Conservation (phyloP, 2,113 vertebrate genomes). For the Osmerus eperlanus region DNA sequence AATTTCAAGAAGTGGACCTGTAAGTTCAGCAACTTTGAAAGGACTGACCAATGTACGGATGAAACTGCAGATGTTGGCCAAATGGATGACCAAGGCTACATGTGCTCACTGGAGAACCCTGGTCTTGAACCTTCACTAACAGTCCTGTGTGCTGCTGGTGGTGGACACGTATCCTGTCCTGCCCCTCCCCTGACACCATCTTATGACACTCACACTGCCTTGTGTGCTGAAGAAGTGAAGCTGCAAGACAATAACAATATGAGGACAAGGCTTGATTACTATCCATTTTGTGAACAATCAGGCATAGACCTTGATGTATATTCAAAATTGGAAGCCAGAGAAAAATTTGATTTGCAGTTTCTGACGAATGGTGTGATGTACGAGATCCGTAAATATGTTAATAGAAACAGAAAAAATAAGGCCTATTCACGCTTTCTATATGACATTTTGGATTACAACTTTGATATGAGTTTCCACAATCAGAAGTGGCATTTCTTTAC, state of each 20-base stretch:
- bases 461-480: slow-evolving; percentile 34
- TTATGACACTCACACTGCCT: not conserved
- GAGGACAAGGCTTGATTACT: not conserved
- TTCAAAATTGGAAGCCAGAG: slow-evolving; percentile 6
- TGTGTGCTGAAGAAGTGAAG: not conserved
- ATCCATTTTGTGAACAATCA: slow-evolving; percentile 18
- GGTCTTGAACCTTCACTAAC: no score
- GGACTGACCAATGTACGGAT: no score
- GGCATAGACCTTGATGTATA: slow-evolving; percentile 8
- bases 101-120: no score
- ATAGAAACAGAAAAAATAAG: not conserved
- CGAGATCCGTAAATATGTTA: slow-evolving; percentile 38
- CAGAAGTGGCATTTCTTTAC: not conserved
- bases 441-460: slow-evolving; percentile 49
- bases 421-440: slow-evolving; percentile 33
- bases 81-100: no score
- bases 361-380: slow-evolving; percentile 33
- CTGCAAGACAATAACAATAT: not conserved
- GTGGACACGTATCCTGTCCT: no score
- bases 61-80: no score
- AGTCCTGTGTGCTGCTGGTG: no score
- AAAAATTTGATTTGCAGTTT: slow-evolving; percentile 11
- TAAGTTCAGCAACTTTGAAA: no score
- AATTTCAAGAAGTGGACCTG: no score
- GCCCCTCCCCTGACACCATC: not conserved